Evolutionary conservation across 1,140 invertebrate genomes (phyloP), one percentile per base, ranked within the genome.

Genomic region (Asbolus verrucosus): DNA sequence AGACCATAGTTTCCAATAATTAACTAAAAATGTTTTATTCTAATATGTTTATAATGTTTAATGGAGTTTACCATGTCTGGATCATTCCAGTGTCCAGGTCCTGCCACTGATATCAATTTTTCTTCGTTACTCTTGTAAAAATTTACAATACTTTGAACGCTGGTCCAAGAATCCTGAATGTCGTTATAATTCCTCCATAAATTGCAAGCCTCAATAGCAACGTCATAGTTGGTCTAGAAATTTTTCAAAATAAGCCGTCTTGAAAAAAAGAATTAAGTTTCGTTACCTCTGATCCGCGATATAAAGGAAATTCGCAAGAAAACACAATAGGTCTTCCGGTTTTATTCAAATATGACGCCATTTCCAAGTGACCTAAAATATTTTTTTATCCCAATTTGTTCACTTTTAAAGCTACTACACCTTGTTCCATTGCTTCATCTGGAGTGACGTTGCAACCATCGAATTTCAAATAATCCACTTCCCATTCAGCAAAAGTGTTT

Each of bases 1-100:
- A 97, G 78, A 0, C 93, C 94, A 81, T 87, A 94, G 80, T 97
- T 95, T 3, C 95, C 95, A 75, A 95, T 87, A 15, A 95, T 82
- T n/a, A 94, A 80, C 90, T 92, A 78, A 61, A 83, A 65, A 69
- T 73, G n/a, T 54, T 30, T 68, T 27, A 27, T 27, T 27, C 8
- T n/a, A n/a, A n/a, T n/a, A n/a, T n/a, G n/a, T n/a, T n/a, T n/a
- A n/a, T n/a, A n/a, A n/a, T n/a, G n/a, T n/a, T n/a, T n/a, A n/a
- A n/a, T n/a, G n/a, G n/a, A n/a, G n/a, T n/a, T n/a, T 82, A 94
- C 90, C 94, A 94, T 94, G 79, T 96, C 94, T 0, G 94, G 94
- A 81, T 96, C 94, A 81, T 95, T 95, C 92, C 92, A 96, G 71
- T 90, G 88, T 6, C 94, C 94, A 0, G 94, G 94, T 2, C 92